These are phyloP conservation scores for Leucoraja erinaceus DNA, from an alignment of 2,113 vertebrate species.

Conservation along the genomic window DNA sequence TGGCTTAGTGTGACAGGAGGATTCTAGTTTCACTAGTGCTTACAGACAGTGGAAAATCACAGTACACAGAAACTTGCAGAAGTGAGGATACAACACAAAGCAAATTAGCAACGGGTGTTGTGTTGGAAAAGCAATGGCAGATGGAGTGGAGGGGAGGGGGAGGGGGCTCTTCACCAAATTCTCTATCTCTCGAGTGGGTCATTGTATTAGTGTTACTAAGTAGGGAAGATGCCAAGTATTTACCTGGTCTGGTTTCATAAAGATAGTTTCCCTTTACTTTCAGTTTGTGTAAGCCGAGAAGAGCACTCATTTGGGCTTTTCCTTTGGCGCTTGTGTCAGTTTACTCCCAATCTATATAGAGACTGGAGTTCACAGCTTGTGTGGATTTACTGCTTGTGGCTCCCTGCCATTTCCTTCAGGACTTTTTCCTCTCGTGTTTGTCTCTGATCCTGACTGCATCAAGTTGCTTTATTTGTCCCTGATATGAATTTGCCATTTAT, in stretches of 20 bases:
- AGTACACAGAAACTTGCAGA: neutral
- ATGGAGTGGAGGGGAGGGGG: neutral
- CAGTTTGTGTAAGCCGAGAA: neutral
- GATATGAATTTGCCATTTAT: neutral
- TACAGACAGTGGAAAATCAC: too few species aligned
- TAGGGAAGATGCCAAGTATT: neutral
- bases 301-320: neutral
- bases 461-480: neutral
- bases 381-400: neutral
- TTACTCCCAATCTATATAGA: neutral
- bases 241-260: constrained; percentile 6
- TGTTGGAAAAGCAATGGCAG: neutral
- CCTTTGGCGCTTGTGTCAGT: neutral
- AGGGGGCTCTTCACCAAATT: neutral
- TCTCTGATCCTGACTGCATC: neutral
- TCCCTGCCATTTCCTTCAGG: neutral
- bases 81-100: neutral
- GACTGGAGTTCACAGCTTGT: neutral
- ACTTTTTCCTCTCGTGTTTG: neutral
- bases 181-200: neutral
- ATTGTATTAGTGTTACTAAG: constrained; percentile 10
- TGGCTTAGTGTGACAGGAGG: neutral
- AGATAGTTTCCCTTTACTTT: neutral
- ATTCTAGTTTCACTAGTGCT: too few species aligned
- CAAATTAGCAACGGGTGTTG: neutral